phyloP scores from a whole-genome alignment of 1,140 invertebrate species.

The Mercenaria mercenaria region DNA sequence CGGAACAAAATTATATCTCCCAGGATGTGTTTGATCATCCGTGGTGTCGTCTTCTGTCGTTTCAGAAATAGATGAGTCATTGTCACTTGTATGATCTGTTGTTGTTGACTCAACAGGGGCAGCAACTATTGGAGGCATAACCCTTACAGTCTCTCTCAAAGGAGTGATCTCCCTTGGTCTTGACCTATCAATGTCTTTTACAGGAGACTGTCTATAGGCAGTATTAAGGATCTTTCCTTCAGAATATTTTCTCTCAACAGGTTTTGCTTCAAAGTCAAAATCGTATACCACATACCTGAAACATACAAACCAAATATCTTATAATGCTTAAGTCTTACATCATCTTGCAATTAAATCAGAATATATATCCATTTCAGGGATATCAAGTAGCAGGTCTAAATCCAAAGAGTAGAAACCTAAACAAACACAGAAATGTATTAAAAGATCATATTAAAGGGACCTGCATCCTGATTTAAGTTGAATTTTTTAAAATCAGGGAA shows the following conservation, averaged over 20 bases:
- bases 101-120: slow-evolving; percentile 34
- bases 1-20: slow-evolving; percentile 7
- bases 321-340: neutral
- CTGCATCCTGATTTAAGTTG: too few species aligned
- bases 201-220: slow-evolving; percentile 31
- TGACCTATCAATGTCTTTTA: slow-evolving; percentile 29
- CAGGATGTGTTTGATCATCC: slow-evolving; percentile 27
- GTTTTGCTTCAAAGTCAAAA: slow-evolving; percentile 55
- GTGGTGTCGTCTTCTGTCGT: slow-evolving; percentile 58
- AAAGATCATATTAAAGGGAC: too few species aligned
- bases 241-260: slow-evolving; percentile 55
- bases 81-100: slow-evolving; percentile 64
- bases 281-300: slow-evolving; percentile 66
- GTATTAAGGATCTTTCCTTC: slow-evolving; percentile 40
- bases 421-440: too few species aligned
- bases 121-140: slow-evolving; percentile 21
- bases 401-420: too few species aligned
- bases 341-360: too few species aligned
- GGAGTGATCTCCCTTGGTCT: slow-evolving; percentile 64
- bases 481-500: too few species aligned
- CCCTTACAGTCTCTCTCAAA: slow-evolving; percentile 53
- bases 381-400: too few species aligned
- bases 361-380: too few species aligned
- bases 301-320: neutral
- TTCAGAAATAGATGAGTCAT: slow-evolving; percentile 57